Base-by-base conservation (phyloP, 2,888 invertebrate genomes). In the Anoncus sp. region DNA sequence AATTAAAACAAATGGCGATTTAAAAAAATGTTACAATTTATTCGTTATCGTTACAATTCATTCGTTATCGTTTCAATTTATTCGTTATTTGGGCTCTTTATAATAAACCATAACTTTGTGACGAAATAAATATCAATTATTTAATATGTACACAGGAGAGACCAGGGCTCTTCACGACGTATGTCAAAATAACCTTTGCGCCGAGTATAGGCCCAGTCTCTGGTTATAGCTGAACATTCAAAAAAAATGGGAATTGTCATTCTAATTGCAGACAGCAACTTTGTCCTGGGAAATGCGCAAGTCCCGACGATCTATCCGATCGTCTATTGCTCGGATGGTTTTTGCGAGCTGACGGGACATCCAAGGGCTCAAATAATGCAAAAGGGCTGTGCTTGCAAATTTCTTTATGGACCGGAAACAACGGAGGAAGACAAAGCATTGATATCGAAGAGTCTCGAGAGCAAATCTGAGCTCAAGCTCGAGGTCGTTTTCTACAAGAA, bases 401-500 rank as follows among this genome's bases (percentile, higher is more conserved):
- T 98, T 92, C 95, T 98, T 20, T 97, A 97, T 90, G 98, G 98
- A 2, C 95, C 96, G 38, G 98, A 98, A 90, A 98, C 98, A 24
- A 94, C 95, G 76, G 97, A 97, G 18, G 97, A 97, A 83, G 97
- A 98, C 90, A 97, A 97, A 87, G 92, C 94, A 80, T 96, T 97
- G 92, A 98, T 98, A 89, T 97, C 98, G 92, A 95, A 96, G 84
- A 96, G 98, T 31, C 94, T 98, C 84, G 97, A 97, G 88, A 95
- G 95, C 85, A 98, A 98, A 92, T 95, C 95, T 86, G 98, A 98
- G 92, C 95, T 98, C 82, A 98, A 98, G 92, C 93, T 97, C 84
- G 98, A 98, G 92, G 96, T 98, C 81, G 96, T 97, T 87, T 97
- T 98, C 92, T 98, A 98, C 92, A 98, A 97, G 92, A 98, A 98